phyloP scores from a whole-genome alignment of 2,888 invertebrate species.

The Netelia virgata region DNA sequence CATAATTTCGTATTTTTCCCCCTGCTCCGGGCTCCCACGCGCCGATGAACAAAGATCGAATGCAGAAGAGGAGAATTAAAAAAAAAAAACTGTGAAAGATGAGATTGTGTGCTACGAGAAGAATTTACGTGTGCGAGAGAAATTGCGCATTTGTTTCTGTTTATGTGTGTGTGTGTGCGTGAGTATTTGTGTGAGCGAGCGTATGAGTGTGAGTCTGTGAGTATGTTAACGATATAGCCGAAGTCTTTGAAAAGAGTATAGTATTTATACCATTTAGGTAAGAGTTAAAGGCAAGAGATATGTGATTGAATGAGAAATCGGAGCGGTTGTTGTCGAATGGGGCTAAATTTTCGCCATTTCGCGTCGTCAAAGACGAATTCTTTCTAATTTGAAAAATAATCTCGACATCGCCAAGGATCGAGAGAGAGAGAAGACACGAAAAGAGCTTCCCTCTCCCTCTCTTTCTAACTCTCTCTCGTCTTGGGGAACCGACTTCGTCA shows the following conservation, averaged over 20 bases:
- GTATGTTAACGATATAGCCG: conserved; percentile 11
- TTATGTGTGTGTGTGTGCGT: conserved; percentile 16
- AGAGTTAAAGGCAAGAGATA: conserved; percentile 33
- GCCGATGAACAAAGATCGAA: conserved; percentile 22
- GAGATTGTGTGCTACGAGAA: not conserved
- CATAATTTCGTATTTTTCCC: conserved; percentile 22
- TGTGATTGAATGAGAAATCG: conserved; percentile 46
- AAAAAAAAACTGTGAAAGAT: conserved; percentile 15
- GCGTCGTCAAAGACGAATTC: conserved; percentile 7
- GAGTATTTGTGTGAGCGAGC: not conserved
- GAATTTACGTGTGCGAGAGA: conserved; percentile 4
- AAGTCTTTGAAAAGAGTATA: conserved; percentile 60
- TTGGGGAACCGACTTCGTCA: conserved; percentile 43
- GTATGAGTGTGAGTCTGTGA: conserved; percentile 16
- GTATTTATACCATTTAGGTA: conserved; percentile 65
- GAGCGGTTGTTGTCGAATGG: conserved; percentile 3
- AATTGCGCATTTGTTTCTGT: conserved; percentile 3
- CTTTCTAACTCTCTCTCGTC: not conserved
- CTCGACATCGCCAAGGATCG: conserved; percentile 14
- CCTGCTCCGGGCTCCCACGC: not conserved
- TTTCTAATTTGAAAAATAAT: not conserved
- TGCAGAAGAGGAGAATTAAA: not conserved
- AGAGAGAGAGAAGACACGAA: conserved; percentile 17
- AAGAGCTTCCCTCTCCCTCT: conserved; percentile 7
- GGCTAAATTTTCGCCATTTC: not conserved